Evolutionary conservation across 2,888 invertebrate genomes (phyloP).

Genomic region (Epistrophe eligans): DNA sequence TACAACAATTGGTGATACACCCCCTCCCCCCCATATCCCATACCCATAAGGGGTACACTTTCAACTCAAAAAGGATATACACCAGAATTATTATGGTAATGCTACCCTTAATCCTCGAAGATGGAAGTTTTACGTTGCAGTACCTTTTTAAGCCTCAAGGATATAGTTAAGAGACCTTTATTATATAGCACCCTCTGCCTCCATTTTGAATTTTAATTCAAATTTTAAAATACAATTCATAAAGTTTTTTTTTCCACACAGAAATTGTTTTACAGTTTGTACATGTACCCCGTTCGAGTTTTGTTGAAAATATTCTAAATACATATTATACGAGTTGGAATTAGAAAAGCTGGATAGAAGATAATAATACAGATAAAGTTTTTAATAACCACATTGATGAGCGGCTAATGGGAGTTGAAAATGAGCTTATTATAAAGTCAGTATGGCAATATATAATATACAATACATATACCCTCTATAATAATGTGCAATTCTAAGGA

Average conservation of each 20-base stretch:
- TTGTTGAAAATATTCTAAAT: background rate
- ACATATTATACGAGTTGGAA: background rate
- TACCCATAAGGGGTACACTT: background rate
- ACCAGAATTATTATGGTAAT: constrained; percentile 33
- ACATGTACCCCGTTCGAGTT: background rate
- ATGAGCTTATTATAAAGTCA: constrained; percentile 67
- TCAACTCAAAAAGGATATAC: background rate
- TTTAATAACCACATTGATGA: constrained; percentile 62
- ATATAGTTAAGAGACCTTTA: constrained; percentile 17
- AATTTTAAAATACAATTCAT: constrained; percentile 8
- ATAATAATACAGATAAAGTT: constrained; percentile 42
- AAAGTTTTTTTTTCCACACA: background rate
- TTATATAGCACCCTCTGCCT: background rate
- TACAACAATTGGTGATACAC: background rate
- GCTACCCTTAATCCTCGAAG: constrained; percentile 48
- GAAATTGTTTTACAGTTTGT: constrained; percentile 3
- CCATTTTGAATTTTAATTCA: constrained; percentile 49
- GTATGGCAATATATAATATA: constrained; percentile 37
- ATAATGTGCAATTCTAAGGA: background rate
- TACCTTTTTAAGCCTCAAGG: constrained; percentile 47
- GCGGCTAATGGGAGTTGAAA: constrained; percentile 67
- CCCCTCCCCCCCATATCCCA: background rate
- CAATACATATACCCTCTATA: constrained; percentile 1
- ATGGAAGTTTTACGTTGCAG: constrained; percentile 44
- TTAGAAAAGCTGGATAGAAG: background rate